phyloP scores from a whole-genome alignment of 2,113 vertebrate species.

The Nothocercus julius region DNA sequence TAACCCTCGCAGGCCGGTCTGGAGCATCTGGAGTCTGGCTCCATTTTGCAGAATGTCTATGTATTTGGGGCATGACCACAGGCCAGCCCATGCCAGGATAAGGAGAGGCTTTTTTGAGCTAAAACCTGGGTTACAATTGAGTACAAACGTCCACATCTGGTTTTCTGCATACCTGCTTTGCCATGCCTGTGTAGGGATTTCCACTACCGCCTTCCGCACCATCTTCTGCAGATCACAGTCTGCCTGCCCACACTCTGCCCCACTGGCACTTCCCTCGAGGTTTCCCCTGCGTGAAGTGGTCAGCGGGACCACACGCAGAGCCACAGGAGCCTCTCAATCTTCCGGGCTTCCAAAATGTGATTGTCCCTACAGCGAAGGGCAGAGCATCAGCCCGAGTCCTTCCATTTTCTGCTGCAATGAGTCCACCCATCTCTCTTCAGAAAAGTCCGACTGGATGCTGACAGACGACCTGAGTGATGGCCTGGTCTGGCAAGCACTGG shows the following conservation, averaged over 20 bases:
- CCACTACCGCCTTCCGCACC: fast-evolving
- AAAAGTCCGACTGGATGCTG: background rate
- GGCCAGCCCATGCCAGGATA: background rate
- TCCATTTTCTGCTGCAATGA: background rate
- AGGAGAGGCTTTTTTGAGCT: background rate
- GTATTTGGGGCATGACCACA: background rate
- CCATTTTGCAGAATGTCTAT: background rate
- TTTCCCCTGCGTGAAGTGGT: no score
- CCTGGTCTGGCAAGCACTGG: background rate
- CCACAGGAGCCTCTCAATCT: background rate
- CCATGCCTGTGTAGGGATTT: background rate
- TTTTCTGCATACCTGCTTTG: background rate
- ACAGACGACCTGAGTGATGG: fast-evolving
- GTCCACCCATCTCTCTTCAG: background rate
- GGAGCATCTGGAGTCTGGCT: background rate
- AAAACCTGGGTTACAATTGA: background rate
- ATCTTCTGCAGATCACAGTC: background rate
- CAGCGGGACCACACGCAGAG: background rate
- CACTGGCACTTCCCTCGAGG: background rate
- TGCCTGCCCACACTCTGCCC: no score
- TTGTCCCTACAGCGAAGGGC: background rate
- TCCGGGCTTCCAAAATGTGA: background rate
- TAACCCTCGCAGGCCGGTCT: background rate
- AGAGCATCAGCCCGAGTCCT: background rate
- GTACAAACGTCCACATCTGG: background rate